Base-by-base conservation (phyloP, 92 coral and sea anemone species). In the Metridium senile region DNA sequence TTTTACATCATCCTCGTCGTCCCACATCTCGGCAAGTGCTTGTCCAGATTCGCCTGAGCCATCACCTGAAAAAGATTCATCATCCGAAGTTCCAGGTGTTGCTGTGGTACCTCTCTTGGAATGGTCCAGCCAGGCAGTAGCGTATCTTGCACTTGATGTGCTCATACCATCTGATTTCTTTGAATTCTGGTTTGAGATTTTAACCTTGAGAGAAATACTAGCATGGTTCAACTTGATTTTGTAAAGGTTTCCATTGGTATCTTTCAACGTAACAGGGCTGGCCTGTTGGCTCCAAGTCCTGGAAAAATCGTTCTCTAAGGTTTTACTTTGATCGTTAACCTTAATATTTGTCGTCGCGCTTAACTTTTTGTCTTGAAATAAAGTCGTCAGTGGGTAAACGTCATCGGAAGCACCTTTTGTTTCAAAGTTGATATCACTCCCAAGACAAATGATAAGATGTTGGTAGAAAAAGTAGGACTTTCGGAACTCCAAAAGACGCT, bases 401-500 rank as follows among this genome's bases (percentile, higher is more conserved):
- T 20, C 16, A 19, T 63, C 45, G 13, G n/a, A 1, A 2, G 45
- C 66, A 0, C 62, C 19, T 11, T 75, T 77, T 27, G 57, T 66
- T 27, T 20, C 58, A 26, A 80, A 68, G n/a, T 8, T 31, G 18
- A 90, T 90, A 51, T 81, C 68, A 53, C 87, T 90, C 23, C 96
- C 96, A 61, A 90, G 61, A 20, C 91, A 74, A 1, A 90, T 86
- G 33, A 90, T 34, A 49, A 87, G 54, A 52, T 77, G 46, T 45
- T 87, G 73, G 76, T 79, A 76, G 81, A 87, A 83, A 69, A 90
- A 90, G 56, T 74, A 82, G n/a, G 96, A 83, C 43, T 90, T 90
- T 75, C 58, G 87, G 58, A 86, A 90, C 33, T 27, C 19, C 30
- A 87, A 18, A 3, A 80, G 78, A 0, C 34, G 21, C 25, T 4